A percentile compares a stretch with the other conserved stretches of the same genome.
These are phyloP conservation scores for Caenorhabditis brenneri DNA, from an alignment of 1,140 invertebrate genomes.

Conservation along the genomic window DNA sequence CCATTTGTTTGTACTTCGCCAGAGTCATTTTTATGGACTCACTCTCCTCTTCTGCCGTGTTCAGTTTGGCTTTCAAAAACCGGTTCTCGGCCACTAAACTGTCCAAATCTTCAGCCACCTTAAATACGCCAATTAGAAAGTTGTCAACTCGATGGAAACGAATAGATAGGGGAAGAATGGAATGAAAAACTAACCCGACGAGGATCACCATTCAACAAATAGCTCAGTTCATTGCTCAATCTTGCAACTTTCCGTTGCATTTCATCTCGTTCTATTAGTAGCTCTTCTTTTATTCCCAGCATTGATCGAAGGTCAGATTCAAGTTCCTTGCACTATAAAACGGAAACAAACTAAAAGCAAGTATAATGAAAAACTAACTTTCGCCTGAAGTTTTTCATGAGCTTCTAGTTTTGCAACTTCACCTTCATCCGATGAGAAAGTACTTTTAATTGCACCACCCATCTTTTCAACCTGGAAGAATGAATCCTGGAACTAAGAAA, in stretches of 20 bases:
- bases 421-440: background rate
- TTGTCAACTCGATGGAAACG: background rate
- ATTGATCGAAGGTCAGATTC: conserved; percentile 49
- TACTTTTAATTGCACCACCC: background rate
- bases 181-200: conserved; percentile 19
- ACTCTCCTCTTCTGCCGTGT: conserved; percentile 49
- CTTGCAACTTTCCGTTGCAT: conserved; percentile 35
- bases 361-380: background rate
- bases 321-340: conserved; percentile 38
- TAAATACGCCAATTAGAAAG: conserved; percentile 34
- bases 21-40: conserved; percentile 53
- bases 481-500: background rate
- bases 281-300: conserved; percentile 51
- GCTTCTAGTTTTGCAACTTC: background rate
- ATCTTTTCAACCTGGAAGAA: conserved; percentile 44
- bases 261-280: conserved; percentile 45
- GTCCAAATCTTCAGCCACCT: conserved; percentile 54
- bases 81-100: conserved; percentile 51
- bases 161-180: background rate
- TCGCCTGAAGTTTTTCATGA: conserved; percentile 37
- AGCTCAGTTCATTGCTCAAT: conserved; percentile 47
- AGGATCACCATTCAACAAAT: conserved; percentile 50
- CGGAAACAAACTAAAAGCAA: background rate
- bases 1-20: conserved; percentile 50
- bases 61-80: conserved; percentile 53